Base-by-base conservation (phyloP, 2,797 vertebrate genomes). In the Heterohyrax brucei region DNA sequence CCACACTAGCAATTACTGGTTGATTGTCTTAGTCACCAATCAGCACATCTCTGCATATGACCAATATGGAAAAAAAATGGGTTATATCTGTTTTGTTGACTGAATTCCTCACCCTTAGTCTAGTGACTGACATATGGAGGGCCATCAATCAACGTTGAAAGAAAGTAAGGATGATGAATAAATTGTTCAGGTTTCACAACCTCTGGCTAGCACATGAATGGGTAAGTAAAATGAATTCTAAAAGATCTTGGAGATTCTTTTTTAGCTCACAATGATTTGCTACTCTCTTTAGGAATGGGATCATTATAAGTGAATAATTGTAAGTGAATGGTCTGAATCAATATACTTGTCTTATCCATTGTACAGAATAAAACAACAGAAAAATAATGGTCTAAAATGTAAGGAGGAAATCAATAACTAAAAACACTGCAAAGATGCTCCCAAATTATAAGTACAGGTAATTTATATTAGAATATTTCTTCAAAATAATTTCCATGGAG, bases 51-150 rank as follows among this genome's bases (percentile, higher is more conserved):
- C 44, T 81, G 44, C 44, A 53, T 28, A 3, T 5, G 18, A n/a
- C 50, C 84, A 77, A 1, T 0, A 13, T 12, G 1, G 1, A 1
- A 1, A 56, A 44, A 19, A 46, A 18, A 1, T 0, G 1, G 6
- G 13, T n/a, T 16, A 8, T 56, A 75, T 22, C 5, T 24, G 3
- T 39, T n/a, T 22, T n/a, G 6, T 10, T 73, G 22, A 19, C 39
- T 50, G 14, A 87, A 26, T 12, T 13, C 12, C 19, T 33, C 46
- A 50, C 1, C 16, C 39, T 50, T 30, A 10, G 9, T 46, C 59
- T 39, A 53, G 26, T 61, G 39, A 18, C 19, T 46, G 2, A 39
- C 39, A 30, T 5, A 7, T 21, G n/a, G 6, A 39, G 33, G 5
- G 13, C 6, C 50, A 62, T 28, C 56, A 80, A 2, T 30, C 24